These are phyloP conservation scores for Chymomyza costata DNA, from an alignment of 1,140 invertebrate genomes.

Conservation along the genomic window DNA sequence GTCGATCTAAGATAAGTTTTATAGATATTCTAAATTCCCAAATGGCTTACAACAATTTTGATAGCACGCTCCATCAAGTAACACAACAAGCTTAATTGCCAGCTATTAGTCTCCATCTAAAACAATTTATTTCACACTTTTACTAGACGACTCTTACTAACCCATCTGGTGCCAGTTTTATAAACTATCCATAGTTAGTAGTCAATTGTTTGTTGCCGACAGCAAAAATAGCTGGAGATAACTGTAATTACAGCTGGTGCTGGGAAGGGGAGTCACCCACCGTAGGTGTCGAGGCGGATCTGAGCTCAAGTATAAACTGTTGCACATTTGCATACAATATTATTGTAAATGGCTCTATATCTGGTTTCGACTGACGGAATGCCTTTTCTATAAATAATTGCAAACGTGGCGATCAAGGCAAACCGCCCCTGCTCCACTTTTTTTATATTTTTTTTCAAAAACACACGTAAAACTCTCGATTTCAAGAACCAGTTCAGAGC, in stretches of 20 bases:
- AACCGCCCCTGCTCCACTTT: not conserved
- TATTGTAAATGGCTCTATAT: not conserved
- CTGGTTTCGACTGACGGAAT: not conserved
- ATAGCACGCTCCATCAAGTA: no score
- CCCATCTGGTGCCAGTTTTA: not conserved
- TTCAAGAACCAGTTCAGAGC: no score
- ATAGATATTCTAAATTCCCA: no score
- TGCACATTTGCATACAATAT: not conserved
- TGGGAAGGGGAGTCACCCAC: no score
- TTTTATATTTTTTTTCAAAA: no score
- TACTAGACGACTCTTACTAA: not conserved
- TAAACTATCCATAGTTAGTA: not conserved
- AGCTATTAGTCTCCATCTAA: not conserved
- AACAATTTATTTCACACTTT: not conserved
- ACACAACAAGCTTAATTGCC: no score
- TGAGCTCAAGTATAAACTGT: not conserved
- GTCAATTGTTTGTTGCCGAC: not conserved
- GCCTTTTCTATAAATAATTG: not conserved
- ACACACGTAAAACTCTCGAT: no score
- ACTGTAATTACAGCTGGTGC: not conserved
- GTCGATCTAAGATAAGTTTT: no score
- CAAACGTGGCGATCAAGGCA: slow-evolving; percentile 1
- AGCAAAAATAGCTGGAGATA: not conserved
- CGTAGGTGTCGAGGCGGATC: not conserved
- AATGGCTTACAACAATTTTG: no score